Percentiles rank a stretch among this genome's conserved stretches.
Evolutionary conservation across 2,888 invertebrate species (phyloP).

Genomic region (Drosophila paramelanica): DNA sequence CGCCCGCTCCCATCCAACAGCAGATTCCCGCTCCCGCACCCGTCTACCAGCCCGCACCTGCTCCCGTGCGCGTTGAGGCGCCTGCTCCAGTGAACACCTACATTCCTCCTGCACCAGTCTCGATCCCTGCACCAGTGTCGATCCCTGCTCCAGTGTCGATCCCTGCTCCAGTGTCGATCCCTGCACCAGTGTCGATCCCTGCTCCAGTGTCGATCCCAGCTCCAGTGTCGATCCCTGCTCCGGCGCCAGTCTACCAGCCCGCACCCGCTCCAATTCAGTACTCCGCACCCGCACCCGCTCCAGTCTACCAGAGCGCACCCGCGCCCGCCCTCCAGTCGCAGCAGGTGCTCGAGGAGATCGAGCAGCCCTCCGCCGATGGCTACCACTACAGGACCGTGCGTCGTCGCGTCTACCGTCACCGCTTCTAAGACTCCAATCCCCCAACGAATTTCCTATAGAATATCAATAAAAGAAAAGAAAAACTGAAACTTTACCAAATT

Average conservation of each 20-base stretch:
- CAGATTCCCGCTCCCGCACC: conserved; percentile 28
- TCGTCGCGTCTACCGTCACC: conserved; percentile 78
- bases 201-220: too few relatives aligned
- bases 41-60: conserved; percentile 19
- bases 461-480: conserved; percentile 45
- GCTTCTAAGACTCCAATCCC: conserved; percentile 46
- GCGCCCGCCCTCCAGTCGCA: conserved; percentile 38
- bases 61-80: neutral
- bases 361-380: conserved; percentile 74
- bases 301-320: conserved; percentile 29
- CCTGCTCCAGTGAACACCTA: conserved; percentile 30
- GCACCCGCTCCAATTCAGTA: conserved; percentile 36
- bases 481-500: conserved; percentile 66
- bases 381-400: conserved; percentile 81
- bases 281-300: conserved; percentile 24
- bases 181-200: conserved; percentile 4
- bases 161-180: conserved; percentile 14
- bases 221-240: conserved; percentile 23
- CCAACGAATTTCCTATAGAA: conserved; percentile 63
- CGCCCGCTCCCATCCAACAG: conserved; percentile 34
- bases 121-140: conserved; percentile 20
- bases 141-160: too few relatives aligned
- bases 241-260: conserved; percentile 26
- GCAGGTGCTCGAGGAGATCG: conserved; percentile 69
- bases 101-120: conserved; percentile 28